Percentiles rank a stretch among this genome's conserved stretches.
Evolutionary conservation across 2,113 vertebrate species (phyloP).

Genomic region (Cnemophilus loriae): DNA sequence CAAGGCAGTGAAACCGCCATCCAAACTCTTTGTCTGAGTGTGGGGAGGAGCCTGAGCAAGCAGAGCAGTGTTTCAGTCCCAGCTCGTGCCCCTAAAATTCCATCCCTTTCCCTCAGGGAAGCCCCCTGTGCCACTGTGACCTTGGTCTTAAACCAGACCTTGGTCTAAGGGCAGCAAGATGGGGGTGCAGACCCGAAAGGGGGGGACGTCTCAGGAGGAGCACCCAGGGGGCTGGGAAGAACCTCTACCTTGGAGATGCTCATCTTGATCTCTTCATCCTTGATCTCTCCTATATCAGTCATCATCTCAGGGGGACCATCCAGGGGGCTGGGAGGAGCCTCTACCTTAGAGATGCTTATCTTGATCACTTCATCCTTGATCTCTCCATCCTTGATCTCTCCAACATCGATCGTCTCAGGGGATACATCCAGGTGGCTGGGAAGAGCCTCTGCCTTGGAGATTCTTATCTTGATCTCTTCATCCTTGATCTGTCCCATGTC

Average conservation of each 20-base stretch:
- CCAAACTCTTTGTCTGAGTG: fast-evolving
- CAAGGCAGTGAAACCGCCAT: fast-evolving
- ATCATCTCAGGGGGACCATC: background rate
- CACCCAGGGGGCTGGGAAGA: background rate
- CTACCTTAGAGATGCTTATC: fast-evolving
- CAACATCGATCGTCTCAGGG: background rate
- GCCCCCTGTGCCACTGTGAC: fast-evolving
- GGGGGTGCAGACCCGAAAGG: background rate
- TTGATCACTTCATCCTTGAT: background rate
- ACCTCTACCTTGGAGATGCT: background rate
- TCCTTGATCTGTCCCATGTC: background rate
- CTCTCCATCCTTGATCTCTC: background rate
- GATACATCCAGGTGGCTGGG: background rate
- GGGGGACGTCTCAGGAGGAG: fast-evolving
- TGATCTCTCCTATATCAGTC: background rate
- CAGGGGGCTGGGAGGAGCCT: background rate
- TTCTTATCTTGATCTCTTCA: background rate
- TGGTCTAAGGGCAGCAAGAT: background rate
- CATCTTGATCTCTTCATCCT: background rate
- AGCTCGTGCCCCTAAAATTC: background rate
- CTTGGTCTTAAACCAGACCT: background rate
- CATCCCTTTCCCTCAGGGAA: background rate
- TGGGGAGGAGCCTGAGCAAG: background rate
- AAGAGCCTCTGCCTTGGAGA: background rate
- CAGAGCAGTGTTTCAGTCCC: background rate